Base-by-base conservation (phyloP, 2,888 invertebrate genomes). In the Pristionchus exspectatus region DNA sequence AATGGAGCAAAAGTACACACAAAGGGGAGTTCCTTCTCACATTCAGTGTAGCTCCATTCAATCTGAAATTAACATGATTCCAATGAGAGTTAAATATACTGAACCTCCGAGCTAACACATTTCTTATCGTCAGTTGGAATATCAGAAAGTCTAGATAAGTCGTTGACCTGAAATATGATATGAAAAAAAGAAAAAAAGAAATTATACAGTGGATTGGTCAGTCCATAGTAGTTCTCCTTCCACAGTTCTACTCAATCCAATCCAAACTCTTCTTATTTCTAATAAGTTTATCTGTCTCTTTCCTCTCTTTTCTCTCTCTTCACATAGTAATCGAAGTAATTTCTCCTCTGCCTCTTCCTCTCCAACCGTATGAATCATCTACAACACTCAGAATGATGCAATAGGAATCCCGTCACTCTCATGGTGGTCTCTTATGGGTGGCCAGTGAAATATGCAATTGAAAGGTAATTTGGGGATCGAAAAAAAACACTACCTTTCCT, bases 381-480 rank as follows among this genome's bases (percentile, higher is more conserved):
- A 33, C 54, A 84, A 54, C 59, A 54, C 30, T 56, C 84, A 84
- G 74, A 9, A 54, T 83, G 81, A 83, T 83, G 44, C 81, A 83
- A 83, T 50, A 24, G 24, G 9, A 83, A 21, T 4, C 21, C 33
- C 38, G 10, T 74, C 33, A 10, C 33, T 18, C 18, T 38, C 10
- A 33, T n/a, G n/a, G n/a, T n/a, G n/a, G n/a, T n/a, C n/a, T n/a
- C n/a, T n/a, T n/a, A n/a, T n/a, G n/a, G n/a, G 69, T 69, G 69
- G 69, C 24, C 69, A 30, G 27, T 38, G 3, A 38, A 38, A 38
- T 10, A 50, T 50, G 12, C 10, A 50, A 50, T 50, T 50, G 44
- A 50, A 12, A 50, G 44, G 44, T 9, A 50, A 50, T 50, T 50
- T 10, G 44, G 44, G 44, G 44, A 50, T 12, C 44, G 44, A 50